A percentile compares a stretch with the other conserved stretches of the same genome.
These are phyloP conservation scores for Cyclargus thomasi DNA, from an alignment of 1,140 invertebrate species.

Conservation along the genomic window DNA sequence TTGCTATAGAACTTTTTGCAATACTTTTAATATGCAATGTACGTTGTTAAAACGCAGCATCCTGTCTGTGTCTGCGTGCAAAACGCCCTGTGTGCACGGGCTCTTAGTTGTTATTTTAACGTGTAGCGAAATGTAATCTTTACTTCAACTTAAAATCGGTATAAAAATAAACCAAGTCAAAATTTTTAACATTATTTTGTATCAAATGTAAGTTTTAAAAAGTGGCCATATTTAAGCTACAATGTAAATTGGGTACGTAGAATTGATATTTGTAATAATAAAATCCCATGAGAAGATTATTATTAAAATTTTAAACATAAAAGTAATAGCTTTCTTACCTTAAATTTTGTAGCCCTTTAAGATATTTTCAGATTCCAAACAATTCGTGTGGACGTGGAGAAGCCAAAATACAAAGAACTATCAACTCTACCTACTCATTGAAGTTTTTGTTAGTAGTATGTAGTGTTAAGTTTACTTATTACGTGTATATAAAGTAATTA, in stretches of 20 bases:
- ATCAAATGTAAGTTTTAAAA: constrained; percentile 5
- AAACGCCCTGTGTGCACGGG: constrained; percentile 5
- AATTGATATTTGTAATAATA: neutral
- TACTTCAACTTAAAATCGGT: neutral
- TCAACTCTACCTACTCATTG: neutral
- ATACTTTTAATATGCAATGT: neutral
- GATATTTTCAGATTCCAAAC: neutral
- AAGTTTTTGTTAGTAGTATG: constrained; percentile 36
- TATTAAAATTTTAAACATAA: neutral
- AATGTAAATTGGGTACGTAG: neutral
- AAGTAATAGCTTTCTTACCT: neutral
- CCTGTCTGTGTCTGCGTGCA: neutral
- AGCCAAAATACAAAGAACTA: neutral
- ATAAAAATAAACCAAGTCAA: constrained; percentile 17
- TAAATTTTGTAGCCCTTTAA: neutral
- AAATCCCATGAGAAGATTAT: neutral
- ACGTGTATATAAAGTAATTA: constrained; percentile 72
- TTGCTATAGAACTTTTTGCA: neutral
- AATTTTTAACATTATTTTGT: constrained; percentile 13
- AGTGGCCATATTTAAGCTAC: constrained; percentile 14
- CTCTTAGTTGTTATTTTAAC: constrained; percentile 16
- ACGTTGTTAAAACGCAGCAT: neutral
- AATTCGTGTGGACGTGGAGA: neutral
- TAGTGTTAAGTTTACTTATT: constrained; percentile 50
- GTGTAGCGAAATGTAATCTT: constrained; percentile 20